Base-by-base conservation (phyloP, 2,888 invertebrate genomes). In the Myopa tessellatipennis region DNA sequence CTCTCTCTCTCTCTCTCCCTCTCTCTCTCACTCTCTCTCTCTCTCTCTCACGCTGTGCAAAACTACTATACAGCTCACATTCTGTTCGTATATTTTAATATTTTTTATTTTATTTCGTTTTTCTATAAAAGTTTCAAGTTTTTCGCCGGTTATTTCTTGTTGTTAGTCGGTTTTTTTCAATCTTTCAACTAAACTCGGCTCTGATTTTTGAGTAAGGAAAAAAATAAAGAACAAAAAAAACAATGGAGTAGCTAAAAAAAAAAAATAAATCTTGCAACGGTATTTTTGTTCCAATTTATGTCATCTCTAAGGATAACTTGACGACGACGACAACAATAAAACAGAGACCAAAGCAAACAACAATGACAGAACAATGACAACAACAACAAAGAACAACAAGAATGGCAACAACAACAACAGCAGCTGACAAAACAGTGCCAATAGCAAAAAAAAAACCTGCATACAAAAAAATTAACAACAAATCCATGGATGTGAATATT, bases 271-370 rank as follows among this genome's bases (percentile, higher is more conserved):
- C 26, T 12, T 61, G 26, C 26, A 61, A 34, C 34, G 14, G 34
- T 63, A 26, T 12, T 63, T 63, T 63, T 63, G 36, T 63, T 60
- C 26, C 73, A 73, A 61, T 73, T 73, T 63, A 73, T 73, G 73
- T 73, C 73, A 73, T 73, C 73, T 73, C 73, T 73, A 14, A 45
- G 73, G 61, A 73, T 73, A 73, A 73, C 73, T 73, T 73, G 73
- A 73, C 45, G 45, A 45, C 6, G 6, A 10, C 45, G 10, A 45
- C 45, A 45, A 45, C 45, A 45, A 45, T 10, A 45, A 45, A 45
- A 4, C 6, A 45, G 45, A 1, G 10, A 8, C 45, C 45, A 45
- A 45, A 45, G 45, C 45, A 18, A 63, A 61, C 63, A 52, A 50
- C 4, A 40, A 52, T 26, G 26, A 4, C 36, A 63, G 36, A 63